phyloP scores from a whole-genome alignment of 2,888 invertebrate genomes.

The Monopis laevigella region DNA sequence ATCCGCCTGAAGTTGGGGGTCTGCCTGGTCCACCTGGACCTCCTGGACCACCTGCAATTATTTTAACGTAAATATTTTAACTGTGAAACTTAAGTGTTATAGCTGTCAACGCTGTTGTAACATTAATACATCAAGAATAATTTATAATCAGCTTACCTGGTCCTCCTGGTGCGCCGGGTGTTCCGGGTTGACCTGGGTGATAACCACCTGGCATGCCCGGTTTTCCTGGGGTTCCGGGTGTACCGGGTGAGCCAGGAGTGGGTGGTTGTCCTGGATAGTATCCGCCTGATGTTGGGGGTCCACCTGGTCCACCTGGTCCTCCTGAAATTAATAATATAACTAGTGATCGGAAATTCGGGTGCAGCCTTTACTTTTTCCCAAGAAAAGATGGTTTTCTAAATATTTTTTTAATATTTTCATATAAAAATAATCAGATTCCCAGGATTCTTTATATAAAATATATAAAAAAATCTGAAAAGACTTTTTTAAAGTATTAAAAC shows the following conservation, averaged over 20 bases:
- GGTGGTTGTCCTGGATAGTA: constrained; percentile 27
- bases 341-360: no score
- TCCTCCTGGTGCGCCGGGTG: constrained; percentile 31
- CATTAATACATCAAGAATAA: not conserved
- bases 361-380: no score
- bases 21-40: constrained; percentile 22
- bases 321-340: no score
- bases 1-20: constrained; percentile 20
- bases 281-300: constrained; percentile 18
- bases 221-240: constrained; percentile 26
- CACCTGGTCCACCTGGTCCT: constrained; percentile 28
- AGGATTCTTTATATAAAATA: no score
- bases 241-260: constrained; percentile 29
- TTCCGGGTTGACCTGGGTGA: constrained; percentile 58
- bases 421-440: no score
- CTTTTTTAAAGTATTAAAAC: no score
- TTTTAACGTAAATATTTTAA: not conserved
- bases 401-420: no score
- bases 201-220: constrained; percentile 40
- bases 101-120: no score
- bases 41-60: constrained; percentile 26
- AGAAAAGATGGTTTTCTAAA: no score
- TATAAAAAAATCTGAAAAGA: no score
- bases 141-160: constrained; percentile 14
- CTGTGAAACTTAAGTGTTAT: not conserved